phyloP scores from a whole-genome alignment of 2,888 invertebrate genomes.

The Stenurella melanura region DNA sequence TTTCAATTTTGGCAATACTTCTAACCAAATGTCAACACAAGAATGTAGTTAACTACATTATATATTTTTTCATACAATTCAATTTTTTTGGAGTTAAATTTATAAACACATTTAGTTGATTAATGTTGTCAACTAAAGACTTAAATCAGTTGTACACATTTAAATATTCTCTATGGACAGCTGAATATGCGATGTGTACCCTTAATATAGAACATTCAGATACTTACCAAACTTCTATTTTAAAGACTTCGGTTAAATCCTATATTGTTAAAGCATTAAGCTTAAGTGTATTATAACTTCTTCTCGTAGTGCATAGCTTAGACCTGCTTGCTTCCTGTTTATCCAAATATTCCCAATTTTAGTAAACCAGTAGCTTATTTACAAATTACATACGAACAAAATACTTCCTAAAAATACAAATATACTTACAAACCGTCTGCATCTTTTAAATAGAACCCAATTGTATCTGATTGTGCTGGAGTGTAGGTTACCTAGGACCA shows the following conservation, averaged over 20 bases:
- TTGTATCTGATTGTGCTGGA: slow-evolving; percentile 24
- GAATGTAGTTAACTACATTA: too few species aligned
- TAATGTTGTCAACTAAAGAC: too few species aligned
- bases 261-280: background rate
- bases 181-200: too few species aligned
- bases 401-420: slow-evolving; percentile 16
- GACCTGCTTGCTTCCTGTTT: slow-evolving; percentile 24
- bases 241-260: background rate
- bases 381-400: slow-evolving; percentile 10
- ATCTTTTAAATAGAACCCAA: slow-evolving; percentile 33
- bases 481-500: slow-evolving; percentile 26
- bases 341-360: slow-evolving; percentile 30
- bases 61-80: too few species aligned
- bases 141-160: too few species aligned
- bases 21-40: too few species aligned
- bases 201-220: background rate
- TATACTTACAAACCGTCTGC: slow-evolving; percentile 5
- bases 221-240: background rate
- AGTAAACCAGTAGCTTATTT: slow-evolving; percentile 35
- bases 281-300: background rate
- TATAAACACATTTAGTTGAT: too few species aligned
- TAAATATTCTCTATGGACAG: too few species aligned
- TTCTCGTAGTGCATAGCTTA: background rate
- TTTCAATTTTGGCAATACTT: too few species aligned
- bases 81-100: too few species aligned